Conservation (phyloP, 2,797 vertebrate genomes). For the Gadopsis bispinosus region DNA sequence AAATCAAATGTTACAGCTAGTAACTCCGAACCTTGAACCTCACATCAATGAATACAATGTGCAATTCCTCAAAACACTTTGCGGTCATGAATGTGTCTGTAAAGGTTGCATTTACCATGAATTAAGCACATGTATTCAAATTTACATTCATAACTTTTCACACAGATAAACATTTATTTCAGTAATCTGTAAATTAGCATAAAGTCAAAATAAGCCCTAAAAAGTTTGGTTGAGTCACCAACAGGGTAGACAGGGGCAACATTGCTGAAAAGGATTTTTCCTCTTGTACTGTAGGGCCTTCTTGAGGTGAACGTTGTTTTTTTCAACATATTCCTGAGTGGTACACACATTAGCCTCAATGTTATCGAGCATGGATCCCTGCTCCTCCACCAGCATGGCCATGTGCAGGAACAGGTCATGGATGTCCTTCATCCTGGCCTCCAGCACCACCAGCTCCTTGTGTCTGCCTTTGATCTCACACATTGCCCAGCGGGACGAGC, state of each 20-base stretch:
- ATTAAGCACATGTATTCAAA: conserved; percentile 3
- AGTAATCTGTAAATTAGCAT: conserved; percentile 12
- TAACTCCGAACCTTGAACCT: neutral
- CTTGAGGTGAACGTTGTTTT: conserved; percentile 83
- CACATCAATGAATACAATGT: neutral
- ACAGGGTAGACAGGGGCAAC: conserved; percentile 89
- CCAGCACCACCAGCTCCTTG: conserved; percentile 91
- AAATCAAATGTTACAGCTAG: neutral
- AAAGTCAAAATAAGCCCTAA: conserved; percentile 23
- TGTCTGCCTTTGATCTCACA: conserved; percentile 90
- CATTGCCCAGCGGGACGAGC: conserved; percentile 85
- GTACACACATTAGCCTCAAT: conserved; percentile 87
- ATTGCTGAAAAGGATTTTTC: conserved; percentile 87
- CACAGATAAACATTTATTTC: conserved; percentile 17
- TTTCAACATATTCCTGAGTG: conserved; percentile 85
- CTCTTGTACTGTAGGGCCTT: conserved; percentile 86
- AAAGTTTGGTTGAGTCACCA: conserved; percentile 50
- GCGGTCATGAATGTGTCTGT: neutral
- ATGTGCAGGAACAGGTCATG: conserved; percentile 90
- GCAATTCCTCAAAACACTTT: neutral
- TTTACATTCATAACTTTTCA: neutral
- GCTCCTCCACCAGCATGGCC: conserved; percentile 90
- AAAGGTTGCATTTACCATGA: conserved; percentile 1
- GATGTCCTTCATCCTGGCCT: conserved; percentile 88
- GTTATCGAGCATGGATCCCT: conserved; percentile 86